Evolutionary conservation across 2,888 invertebrate species (phyloP).

Genomic region (Melanotus villosus): DNA sequence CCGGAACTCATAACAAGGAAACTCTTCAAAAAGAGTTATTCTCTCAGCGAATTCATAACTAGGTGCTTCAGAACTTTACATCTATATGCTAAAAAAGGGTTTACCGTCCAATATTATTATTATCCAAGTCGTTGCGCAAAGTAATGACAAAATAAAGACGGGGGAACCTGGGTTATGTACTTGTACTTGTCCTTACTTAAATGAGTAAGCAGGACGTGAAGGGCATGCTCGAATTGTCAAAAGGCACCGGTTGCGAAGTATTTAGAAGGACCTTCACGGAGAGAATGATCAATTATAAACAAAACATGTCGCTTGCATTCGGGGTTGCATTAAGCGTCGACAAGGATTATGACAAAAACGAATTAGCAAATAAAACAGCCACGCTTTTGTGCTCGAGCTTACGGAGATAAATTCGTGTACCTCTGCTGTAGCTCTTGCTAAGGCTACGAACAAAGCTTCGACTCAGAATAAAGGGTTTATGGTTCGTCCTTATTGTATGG

Average conservation of each 20-base stretch:
- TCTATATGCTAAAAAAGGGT: slow-evolving; percentile 32
- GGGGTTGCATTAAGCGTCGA: slow-evolving; percentile 3
- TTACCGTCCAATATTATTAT: slow-evolving; percentile 13
- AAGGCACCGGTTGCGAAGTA: not conserved
- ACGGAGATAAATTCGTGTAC: slow-evolving; percentile 32
- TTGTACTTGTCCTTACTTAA: not conserved
- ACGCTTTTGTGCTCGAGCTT: slow-evolving; percentile 23
- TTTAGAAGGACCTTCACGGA: not conserved
- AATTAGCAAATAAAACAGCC: slow-evolving; percentile 26
- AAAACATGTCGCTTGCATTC: not conserved
- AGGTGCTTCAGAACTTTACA: slow-evolving; percentile 25
- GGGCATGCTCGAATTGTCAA: slow-evolving; percentile 16
- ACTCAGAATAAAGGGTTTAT: slow-evolving; percentile 36
- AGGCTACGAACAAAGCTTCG: slow-evolving; percentile 33
- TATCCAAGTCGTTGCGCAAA: slow-evolving; percentile 3
- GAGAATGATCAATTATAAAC: not conserved
- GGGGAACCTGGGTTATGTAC: not conserved
- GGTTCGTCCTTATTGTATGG: slow-evolving; percentile 32
- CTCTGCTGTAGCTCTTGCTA: slow-evolving; percentile 23
- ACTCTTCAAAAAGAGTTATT: slow-evolving; percentile 35
- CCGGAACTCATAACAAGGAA: slow-evolving; percentile 30
- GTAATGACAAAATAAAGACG: slow-evolving; percentile 18
- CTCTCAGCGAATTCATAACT: slow-evolving; percentile 33
- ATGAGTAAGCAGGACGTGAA: slow-evolving; percentile 1
- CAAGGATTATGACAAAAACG: slow-evolving; percentile 25